Evolutionary conservation across 2,888 invertebrate genomes (phyloP), one percentile per base, ranked within the genome.

Genomic region (Parnassius apollo): DNA sequence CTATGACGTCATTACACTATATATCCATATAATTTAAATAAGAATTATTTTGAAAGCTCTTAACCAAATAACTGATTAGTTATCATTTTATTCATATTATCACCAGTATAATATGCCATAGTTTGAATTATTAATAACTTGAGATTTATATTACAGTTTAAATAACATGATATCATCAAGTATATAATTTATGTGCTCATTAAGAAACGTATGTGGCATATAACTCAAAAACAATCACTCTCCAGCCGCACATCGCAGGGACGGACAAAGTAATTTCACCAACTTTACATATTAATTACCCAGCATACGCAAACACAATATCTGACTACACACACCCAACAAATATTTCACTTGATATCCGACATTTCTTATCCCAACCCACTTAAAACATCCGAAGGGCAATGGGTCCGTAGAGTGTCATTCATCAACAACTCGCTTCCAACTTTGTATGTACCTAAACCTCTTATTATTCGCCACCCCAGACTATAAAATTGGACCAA

Each of bases 371-470:
- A 89, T 91, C 89, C 86, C 78, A 78, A 83, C 87, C 89, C 87
- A 85, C 85, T 90, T 91, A 85, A 88, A 88, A 85, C 89, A 85
- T 85, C 83, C 88, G 89, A 91, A 91, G 91, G 91, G 91, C 91
- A 89, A 91, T 91, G 89, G 91, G 88, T 82, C 91, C 91, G 81
- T 78, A 42, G 91, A 91, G 91, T 91, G 88, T 91, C 91, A 91
- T 91, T 89, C 91, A 91, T 91, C 91, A 91, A 88, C 82, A 84
- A 85, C 83, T 85, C 78, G 78, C 81, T 76, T 76, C 86, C 76
- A 89, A 90, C 88, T 91, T 88, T 84, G 82, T 85, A 88, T 88
- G 86, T 88, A 85, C 87, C 83, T 78, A 78, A 78, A 84, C 83
- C 88, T 87, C 89, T 88, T 86, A 81, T 88, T 89, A 91, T 90